phyloP scores from a whole-genome alignment of 2,113 vertebrate genomes.

The Petaurus breviceps region DNA sequence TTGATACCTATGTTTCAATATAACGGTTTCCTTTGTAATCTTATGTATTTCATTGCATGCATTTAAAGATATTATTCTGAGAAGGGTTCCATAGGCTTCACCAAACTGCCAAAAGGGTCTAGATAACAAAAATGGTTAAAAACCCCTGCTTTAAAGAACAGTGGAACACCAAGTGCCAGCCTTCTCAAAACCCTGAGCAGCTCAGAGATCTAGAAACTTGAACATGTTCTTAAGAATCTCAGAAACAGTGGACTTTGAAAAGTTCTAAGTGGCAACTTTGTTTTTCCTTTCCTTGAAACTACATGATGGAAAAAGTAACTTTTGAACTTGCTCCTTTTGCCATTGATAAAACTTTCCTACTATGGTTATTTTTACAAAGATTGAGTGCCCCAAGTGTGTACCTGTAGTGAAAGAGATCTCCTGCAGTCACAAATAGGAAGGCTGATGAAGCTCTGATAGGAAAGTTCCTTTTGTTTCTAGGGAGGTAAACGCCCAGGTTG shows the following conservation, averaged over 20 bases:
- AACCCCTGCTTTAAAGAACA: background rate
- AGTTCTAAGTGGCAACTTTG: background rate
- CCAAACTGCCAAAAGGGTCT: background rate
- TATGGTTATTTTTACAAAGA: background rate
- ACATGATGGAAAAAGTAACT: background rate
- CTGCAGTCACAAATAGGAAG: no score
- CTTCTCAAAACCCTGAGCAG: background rate
- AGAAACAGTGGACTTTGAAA: background rate
- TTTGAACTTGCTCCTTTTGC: background rate
- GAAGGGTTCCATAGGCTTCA: background rate
- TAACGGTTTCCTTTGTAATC: background rate
- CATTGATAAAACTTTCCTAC: background rate
- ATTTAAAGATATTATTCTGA: background rate
- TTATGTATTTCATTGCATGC: background rate
- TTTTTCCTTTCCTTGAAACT: background rate
- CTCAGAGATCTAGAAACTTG: background rate
- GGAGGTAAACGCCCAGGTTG: background rate
- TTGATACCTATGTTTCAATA: background rate
- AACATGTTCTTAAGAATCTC: background rate
- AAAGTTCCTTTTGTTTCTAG: background rate
- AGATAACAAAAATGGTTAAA: background rate
- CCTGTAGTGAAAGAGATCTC: background rate
- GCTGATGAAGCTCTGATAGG: background rate
- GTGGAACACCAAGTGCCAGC: background rate
- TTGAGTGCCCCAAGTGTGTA: background rate